A percentile compares a stretch with the other conserved stretches of the same genome.
Evolutionary conservation across 2,888 invertebrate genomes (phyloP).

Genomic region (Tetropium fuscum): DNA sequence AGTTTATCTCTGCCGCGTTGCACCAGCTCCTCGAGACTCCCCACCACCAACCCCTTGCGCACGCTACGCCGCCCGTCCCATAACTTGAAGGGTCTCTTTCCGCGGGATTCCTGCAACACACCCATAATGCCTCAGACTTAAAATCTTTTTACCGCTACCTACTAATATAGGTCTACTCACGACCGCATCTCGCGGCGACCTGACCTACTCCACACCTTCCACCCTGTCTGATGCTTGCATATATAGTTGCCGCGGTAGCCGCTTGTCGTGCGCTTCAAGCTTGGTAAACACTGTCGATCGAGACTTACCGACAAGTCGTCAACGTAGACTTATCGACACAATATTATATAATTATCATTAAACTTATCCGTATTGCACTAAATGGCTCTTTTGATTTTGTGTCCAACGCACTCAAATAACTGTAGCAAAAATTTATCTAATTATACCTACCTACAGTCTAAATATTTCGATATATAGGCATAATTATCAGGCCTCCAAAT

Average conservation of each 20-base stretch:
- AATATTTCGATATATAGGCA: too few relatives aligned
- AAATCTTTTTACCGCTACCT: slow-evolving; percentile 24
- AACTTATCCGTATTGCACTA: too few relatives aligned
- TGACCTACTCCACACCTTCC: slow-evolving; percentile 61
- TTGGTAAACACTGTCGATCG: slow-evolving; percentile 38
- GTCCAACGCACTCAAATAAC: too few relatives aligned
- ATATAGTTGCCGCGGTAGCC: slow-evolving; percentile 45
- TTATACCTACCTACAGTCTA: too few relatives aligned
- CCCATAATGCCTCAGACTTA: slow-evolving; percentile 48
- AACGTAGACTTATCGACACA: too few relatives aligned
- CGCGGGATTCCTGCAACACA: slow-evolving; percentile 81
- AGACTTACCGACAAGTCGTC: slow-evolving; percentile 31
- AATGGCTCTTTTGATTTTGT: too few relatives aligned
- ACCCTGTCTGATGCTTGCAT: slow-evolving; percentile 45
- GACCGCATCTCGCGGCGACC: slow-evolving; percentile 56
- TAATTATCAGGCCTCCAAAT: background rate
- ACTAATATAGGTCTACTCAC: slow-evolving; percentile 44
- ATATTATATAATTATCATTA: too few relatives aligned
- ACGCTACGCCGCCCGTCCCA: slow-evolving; percentile 96
- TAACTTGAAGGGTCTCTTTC: slow-evolving; percentile 97
- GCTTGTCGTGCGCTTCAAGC: slow-evolving; percentile 45
- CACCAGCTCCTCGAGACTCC: slow-evolving; percentile 85
- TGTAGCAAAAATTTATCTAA: too few relatives aligned
- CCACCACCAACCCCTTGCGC: slow-evolving; percentile 92
- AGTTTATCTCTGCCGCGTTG: slow-evolving; percentile 87